Evolutionary conservation across 2,888 invertebrate genomes (phyloP).

Genomic region (Thymelicus sylvestris): DNA sequence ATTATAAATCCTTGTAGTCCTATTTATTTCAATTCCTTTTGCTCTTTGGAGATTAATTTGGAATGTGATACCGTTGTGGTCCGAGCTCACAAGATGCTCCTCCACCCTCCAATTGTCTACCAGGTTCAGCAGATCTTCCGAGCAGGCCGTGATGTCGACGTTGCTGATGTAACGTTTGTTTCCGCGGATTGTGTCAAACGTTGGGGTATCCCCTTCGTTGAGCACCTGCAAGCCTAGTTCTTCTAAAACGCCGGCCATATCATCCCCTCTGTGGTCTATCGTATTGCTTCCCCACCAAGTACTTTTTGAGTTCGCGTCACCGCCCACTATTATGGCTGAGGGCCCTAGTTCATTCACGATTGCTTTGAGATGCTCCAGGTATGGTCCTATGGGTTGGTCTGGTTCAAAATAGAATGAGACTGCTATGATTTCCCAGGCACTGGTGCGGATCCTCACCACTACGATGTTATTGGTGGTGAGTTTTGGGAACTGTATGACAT

Average conservation of each 20-base stretch:
- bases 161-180: slow-evolving; percentile 10
- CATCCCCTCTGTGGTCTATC: not conserved
- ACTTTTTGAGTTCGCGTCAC: not conserved
- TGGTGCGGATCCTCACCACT: not conserved
- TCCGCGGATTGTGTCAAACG: not conserved
- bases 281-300: not conserved
- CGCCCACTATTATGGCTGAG: not conserved
- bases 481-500: slow-evolving; percentile 11
- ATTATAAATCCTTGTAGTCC: not conserved
- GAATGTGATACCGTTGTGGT: slow-evolving; percentile 32
- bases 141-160: slow-evolving; percentile 38
- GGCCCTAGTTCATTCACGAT: not conserved
- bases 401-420: not conserved
- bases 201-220: not conserved
- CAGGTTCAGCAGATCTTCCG: slow-evolving; percentile 6
- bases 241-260: not conserved
- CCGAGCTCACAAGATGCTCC: slow-evolving; percentile 21
- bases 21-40: not conserved
- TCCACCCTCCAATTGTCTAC: slow-evolving; percentile 29
- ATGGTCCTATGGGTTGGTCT: not conserved
- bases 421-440: not conserved
- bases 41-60: not conserved
- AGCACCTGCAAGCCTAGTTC: not conserved
- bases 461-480: no score
- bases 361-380: not conserved